These are phyloP conservation scores for Galeruca laticollis DNA, from an alignment of 2,888 invertebrate species.

Conservation along the genomic window DNA sequence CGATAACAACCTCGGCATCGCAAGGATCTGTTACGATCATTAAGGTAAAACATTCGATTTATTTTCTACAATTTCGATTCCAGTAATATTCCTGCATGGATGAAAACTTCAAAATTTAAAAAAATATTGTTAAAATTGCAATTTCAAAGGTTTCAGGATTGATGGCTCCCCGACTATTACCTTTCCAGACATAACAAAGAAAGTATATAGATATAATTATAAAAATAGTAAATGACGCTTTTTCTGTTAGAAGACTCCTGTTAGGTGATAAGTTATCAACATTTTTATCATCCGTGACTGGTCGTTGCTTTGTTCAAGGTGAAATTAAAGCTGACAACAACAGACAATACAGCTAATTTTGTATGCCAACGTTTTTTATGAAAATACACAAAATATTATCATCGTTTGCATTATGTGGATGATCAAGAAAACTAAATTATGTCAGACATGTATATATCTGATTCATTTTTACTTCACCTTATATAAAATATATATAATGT, in stretches of 20 bases:
- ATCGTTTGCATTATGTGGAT: neutral
- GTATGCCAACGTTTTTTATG: constrained; percentile 5
- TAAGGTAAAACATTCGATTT: too few species aligned
- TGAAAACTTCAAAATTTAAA: too few species aligned
- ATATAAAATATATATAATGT: too few species aligned
- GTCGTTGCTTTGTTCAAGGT: constrained; percentile 13
- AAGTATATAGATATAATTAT: neutral
- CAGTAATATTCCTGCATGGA: too few species aligned
- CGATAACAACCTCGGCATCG: too few species aligned
- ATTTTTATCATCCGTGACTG: constrained; percentile 15
- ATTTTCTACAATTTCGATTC: too few species aligned
- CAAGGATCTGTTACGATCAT: too few species aligned
- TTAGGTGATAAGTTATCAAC: constrained; percentile 23
- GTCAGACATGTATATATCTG: too few species aligned
- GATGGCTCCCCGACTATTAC: too few species aligned
- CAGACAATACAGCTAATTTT: neutral
- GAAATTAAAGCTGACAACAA: constrained; percentile 15
- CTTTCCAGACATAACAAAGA: neutral
- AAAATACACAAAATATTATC: neutral
- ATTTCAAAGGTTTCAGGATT: too few species aligned
- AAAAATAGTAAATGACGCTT: neutral
- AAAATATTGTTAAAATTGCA: too few species aligned
- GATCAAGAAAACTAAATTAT: neutral
- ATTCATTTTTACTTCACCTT: too few species aligned
- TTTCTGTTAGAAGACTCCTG: constrained; percentile 23